These are phyloP conservation scores for Orthonyx spaldingii DNA, from an alignment of 2,113 vertebrate species.

Conservation along the genomic window DNA sequence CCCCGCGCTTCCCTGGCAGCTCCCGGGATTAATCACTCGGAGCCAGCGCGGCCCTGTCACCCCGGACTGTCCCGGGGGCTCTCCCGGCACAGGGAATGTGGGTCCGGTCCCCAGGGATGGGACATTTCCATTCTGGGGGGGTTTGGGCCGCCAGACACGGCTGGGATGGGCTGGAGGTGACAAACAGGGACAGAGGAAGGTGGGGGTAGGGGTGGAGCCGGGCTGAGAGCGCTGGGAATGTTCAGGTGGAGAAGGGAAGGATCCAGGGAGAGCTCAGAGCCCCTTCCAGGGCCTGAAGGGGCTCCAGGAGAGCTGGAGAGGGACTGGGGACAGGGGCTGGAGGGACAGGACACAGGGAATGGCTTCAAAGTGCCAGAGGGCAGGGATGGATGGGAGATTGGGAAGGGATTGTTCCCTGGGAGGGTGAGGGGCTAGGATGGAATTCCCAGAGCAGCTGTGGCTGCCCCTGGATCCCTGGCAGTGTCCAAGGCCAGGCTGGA, in stretches of 20 bases:
- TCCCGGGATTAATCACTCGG: slow-evolving; percentile 5
- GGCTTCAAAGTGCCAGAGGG: fast-evolving
- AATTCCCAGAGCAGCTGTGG: neutral
- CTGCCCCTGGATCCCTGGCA: neutral
- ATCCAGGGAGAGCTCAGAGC: neutral
- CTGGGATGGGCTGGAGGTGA: neutral
- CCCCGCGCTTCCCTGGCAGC: slow-evolving; percentile 26
- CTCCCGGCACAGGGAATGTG: neutral
- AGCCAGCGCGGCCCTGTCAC: neutral
- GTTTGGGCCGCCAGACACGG: neutral
- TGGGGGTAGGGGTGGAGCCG: fast-evolving
- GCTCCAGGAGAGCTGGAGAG: neutral
- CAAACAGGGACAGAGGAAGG: fast-evolving
- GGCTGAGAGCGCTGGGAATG: neutral
- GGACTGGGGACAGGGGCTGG: neutral
- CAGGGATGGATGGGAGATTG: fast-evolving
- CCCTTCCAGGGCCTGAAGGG: fast-evolving
- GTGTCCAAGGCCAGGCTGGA: neutral
- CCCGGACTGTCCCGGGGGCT: neutral
- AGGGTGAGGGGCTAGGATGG: neutral
- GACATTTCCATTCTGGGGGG: fast-evolving
- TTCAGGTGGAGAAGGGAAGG: neutral
- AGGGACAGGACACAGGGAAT: neutral
- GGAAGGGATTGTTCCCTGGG: neutral
- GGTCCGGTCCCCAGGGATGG: fast-evolving